Conservation (phyloP, 2,888 invertebrate genomes). For the Parapristionchus giblindavisi region DNA sequence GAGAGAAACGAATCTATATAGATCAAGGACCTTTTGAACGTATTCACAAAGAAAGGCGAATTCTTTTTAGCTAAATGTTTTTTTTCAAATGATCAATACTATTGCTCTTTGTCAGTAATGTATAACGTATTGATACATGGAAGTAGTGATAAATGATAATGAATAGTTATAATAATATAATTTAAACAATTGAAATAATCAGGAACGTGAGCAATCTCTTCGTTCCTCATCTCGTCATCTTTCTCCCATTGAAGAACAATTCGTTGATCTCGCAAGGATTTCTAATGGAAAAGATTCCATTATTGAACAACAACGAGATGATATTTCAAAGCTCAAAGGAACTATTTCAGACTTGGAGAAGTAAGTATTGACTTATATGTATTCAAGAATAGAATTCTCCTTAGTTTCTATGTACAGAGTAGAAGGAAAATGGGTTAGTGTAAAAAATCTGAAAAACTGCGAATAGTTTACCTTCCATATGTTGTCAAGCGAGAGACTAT, state of each 20-base stretch:
- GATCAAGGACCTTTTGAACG: too few species aligned
- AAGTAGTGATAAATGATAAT: background rate
- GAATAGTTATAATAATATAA: background rate
- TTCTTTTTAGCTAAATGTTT: too few species aligned
- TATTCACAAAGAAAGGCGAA: too few species aligned
- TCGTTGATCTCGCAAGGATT: conserved; percentile 59
- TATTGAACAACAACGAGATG: conserved; percentile 59
- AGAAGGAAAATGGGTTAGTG: too few species aligned
- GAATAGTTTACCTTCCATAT: too few species aligned
- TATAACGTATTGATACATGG: background rate
- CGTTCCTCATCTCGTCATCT: conserved; percentile 40
- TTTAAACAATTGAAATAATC: background rate
- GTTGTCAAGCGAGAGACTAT: too few species aligned
- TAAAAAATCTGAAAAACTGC: too few species aligned
- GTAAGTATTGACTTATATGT: conserved; percentile 39
- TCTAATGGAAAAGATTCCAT: conserved; percentile 63
- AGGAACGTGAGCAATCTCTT: conserved; percentile 42
- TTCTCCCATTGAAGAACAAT: conserved; percentile 61
- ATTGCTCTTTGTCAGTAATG: background rate
- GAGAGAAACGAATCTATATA: too few species aligned
- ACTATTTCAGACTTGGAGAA: conserved; percentile 42
- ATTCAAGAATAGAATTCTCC: too few species aligned
- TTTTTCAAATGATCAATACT: too few species aligned
- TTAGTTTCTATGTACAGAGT: too few species aligned
- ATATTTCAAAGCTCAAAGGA: conserved; percentile 50